Percentiles rank a stretch among this genome's conserved stretches.
These are phyloP conservation scores for Zapus hudsonius DNA, from an alignment of 2,113 vertebrate species.

Conservation along the genomic window DNA sequence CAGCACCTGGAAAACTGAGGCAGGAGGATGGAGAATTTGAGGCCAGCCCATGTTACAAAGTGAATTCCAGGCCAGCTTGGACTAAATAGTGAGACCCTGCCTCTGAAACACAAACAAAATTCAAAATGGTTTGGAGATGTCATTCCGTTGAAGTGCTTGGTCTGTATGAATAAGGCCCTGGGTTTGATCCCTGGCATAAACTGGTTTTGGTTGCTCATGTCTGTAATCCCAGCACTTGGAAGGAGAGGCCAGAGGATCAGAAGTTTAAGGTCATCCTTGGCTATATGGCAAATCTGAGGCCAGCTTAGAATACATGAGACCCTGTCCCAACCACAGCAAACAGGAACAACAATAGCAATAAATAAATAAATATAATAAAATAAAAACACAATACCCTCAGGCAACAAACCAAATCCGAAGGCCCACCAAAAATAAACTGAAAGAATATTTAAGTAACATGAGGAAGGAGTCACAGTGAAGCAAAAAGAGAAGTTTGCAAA, in stretches of 20 bases:
- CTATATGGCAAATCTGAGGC: background rate
- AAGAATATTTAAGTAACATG: background rate
- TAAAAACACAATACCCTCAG: background rate
- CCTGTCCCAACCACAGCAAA: background rate
- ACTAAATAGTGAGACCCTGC: background rate
- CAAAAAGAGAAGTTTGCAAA: background rate
- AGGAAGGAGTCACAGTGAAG: conserved; percentile 1
- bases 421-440: background rate
- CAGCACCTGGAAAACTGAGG: background rate
- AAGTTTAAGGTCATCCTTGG: background rate
- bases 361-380: background rate
- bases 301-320: background rate
- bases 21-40: background rate
- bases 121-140: background rate
- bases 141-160: background rate
- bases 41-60: background rate
- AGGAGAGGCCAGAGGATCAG: background rate
- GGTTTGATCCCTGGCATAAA: background rate
- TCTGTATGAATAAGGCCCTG: background rate
- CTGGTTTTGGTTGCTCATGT: background rate
- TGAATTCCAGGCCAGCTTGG: background rate
- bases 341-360: background rate
- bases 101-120: background rate
- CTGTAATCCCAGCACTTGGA: background rate
- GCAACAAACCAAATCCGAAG: background rate